phyloP scores from a whole-genome alignment of 2,113 vertebrate species.

The Rhinolophus ferrumequinum region DNA sequence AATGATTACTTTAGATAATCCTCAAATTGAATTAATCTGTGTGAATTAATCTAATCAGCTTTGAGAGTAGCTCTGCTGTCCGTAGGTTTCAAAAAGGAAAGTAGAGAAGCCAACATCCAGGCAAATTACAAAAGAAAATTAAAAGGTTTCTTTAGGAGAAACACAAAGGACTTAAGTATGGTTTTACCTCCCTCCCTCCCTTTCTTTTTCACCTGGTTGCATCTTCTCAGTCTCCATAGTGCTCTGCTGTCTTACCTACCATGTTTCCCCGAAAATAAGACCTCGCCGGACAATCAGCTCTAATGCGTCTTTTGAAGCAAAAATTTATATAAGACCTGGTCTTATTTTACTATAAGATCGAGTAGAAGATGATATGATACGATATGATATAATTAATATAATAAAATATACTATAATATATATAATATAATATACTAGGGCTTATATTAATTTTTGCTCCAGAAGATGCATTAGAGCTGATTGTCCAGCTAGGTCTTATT shows the following conservation, averaged over 20 bases:
- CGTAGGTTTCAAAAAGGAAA: neutral
- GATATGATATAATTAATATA: too few relatives aligned
- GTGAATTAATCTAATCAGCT: neutral
- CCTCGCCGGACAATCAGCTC: too few relatives aligned
- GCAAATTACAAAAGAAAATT: neutral
- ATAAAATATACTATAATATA: too few relatives aligned
- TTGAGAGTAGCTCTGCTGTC: neutral
- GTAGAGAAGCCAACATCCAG: neutral
- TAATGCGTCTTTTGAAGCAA: too few relatives aligned
- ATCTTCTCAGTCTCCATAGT: neutral
- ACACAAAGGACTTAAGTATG: neutral
- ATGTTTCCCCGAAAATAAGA: too few relatives aligned
- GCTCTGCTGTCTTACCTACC: neutral
- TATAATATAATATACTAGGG: too few relatives aligned
- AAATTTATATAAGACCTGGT: too few relatives aligned
- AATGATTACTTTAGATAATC: neutral
- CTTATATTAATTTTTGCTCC: too few relatives aligned
- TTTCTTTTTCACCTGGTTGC: neutral
- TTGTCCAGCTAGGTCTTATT: too few relatives aligned
- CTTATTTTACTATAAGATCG: too few relatives aligned
- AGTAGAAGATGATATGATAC: too few relatives aligned
- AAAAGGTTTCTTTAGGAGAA: neutral
- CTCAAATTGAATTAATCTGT: neutral
- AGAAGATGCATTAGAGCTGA: too few relatives aligned
- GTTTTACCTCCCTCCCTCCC: neutral